Percentiles rank a stretch among this genome's conserved stretches.
These are phyloP conservation scores for Maconellicoccus hirsutus DNA, from an alignment of 1,140 invertebrate species.

Conservation along the genomic window DNA sequence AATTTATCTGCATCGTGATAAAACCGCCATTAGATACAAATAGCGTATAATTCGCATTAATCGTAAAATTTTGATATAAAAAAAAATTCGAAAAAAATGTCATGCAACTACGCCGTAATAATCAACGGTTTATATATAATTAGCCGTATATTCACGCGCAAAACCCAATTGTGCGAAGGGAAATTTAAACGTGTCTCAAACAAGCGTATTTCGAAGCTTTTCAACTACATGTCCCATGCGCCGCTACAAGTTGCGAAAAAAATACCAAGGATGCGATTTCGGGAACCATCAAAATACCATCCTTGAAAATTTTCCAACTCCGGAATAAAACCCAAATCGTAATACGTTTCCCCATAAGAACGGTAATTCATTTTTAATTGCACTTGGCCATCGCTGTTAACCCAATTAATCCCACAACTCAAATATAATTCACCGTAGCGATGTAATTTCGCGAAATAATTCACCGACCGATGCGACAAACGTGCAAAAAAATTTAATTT, in stretches of 20 bases:
- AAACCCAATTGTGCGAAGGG: too few species aligned
- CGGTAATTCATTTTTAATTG: background rate
- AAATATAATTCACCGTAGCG: background rate
- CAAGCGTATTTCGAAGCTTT: too few species aligned
- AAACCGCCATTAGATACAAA: background rate
- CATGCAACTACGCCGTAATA: background rate
- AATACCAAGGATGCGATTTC: too few species aligned
- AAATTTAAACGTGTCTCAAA: too few species aligned
- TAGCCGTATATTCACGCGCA: too few species aligned
- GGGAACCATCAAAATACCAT: too few species aligned
- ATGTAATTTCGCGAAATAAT: background rate
- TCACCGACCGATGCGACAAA: too few species aligned
- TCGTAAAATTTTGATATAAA: background rate
- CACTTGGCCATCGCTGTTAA: background rate
- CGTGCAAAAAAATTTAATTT: too few species aligned
- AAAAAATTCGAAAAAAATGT: background rate
- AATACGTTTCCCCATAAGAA: background rate
- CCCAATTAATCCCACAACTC: background rate
- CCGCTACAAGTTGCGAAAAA: too few species aligned
- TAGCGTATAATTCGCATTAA: background rate
- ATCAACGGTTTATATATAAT: background rate
- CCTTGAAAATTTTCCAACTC: too few species aligned
- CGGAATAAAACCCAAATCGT: background rate
- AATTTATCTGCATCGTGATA: constrained; percentile 64
- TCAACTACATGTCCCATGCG: too few species aligned